Evolutionary conservation across 2,888 invertebrate species (phyloP).

Genomic region (Pocota personata): DNA sequence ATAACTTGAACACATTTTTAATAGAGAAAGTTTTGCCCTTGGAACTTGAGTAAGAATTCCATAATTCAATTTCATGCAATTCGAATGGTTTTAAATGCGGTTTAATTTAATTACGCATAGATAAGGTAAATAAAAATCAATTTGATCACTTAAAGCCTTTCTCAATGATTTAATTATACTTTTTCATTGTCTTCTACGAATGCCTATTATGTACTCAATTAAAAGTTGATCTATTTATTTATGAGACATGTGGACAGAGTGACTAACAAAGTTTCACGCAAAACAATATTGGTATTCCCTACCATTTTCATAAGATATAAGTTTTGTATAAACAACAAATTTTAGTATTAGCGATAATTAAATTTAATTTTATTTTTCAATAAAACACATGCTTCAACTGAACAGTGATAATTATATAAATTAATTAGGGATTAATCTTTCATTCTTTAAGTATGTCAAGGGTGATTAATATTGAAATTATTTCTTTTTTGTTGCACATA

Average conservation of each 20-base stretch:
- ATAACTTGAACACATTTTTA: neutral
- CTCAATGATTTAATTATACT: neutral
- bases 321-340: neutral
- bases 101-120: neutral
- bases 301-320: neutral
- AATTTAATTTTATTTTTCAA: constrained; percentile 3
- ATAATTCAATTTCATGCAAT: neutral
- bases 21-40: constrained; percentile 18
- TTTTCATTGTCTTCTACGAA: neutral
- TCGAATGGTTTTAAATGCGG: neutral
- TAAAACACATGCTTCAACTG: neutral
- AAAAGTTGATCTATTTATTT: neutral
- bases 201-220: neutral
- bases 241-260: neutral
- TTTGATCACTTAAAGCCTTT: neutral
- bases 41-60: neutral
- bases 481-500: neutral
- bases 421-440: neutral
- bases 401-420: neutral
- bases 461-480: neutral
- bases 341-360: neutral
- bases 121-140: neutral
- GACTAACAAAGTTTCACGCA: neutral
- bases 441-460: neutral
- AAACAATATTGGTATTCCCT: neutral